Evolutionary conservation across 1,140 invertebrate species (phyloP), one percentile per base, ranked within the genome.

Genomic region (Bombus sylvicola): DNA sequence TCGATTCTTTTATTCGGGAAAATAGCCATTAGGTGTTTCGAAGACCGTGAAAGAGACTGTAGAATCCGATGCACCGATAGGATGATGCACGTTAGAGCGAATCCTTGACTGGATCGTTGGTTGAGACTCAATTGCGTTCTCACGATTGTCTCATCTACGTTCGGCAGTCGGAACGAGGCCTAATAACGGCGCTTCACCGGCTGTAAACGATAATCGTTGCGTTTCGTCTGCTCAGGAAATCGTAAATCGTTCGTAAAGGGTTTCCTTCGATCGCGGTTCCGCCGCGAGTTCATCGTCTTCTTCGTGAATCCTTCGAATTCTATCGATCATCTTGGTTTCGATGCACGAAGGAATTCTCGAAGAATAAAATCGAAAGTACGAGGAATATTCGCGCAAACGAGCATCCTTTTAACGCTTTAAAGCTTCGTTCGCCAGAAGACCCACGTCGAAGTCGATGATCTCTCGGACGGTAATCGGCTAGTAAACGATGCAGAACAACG

Each of bases 401-500:
- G 5, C 13, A 34, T 34, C 5, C 15, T 34, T 18, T 1, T 77
- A 72, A 41, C 68, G 69, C 57, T 76, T 88, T 66, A 74, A 83
- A 71, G 75, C 69, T 68, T 79, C 75, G 34, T 83, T 39, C 25
- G n/a, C 47, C 64, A 62, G 37, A 73, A 62, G 41, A 87, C 76
- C 66, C 80, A 81, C 80, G 75, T 88, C 57, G 62, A 59, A 83
- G 84, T 15, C 28, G 53, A 18, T 53, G 62, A 82, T 90, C 79
- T 83, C 81, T 89, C 75, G 59, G 82, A 76, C 79, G 73, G 66
- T 88, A 81, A 90, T 88, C 82, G 75, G 80, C 28, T 64, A 76
- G 74, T 77, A 75, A 85, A 81, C 77, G 73, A 90, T 66, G 81
- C 72, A 59, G 69, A 89, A 89, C 85, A 83, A 86, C 90, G 74